Conservation (phyloP, 1,140 invertebrate genomes). For the Neodiprion pinetum region DNA sequence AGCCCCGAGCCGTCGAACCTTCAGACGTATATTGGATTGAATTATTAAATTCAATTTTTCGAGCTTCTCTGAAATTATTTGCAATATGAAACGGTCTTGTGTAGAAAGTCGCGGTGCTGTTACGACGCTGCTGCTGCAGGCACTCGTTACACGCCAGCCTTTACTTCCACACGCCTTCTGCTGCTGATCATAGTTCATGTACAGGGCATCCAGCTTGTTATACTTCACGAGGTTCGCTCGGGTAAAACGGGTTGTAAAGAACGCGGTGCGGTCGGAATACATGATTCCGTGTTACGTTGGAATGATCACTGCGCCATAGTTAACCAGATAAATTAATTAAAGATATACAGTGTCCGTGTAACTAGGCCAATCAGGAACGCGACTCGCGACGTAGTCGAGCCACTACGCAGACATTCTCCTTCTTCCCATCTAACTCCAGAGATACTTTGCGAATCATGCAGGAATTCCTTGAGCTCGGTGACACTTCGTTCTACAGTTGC, state of each 20-base stretch:
- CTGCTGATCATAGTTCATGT: too few species aligned
- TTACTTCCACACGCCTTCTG: neutral
- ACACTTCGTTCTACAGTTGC: too few species aligned
- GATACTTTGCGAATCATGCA: neutral
- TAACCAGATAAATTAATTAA: neutral
- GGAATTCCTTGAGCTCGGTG: neutral
- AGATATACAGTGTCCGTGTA: neutral
- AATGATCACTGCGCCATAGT: neutral
- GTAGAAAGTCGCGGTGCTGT: conserved; percentile 45
- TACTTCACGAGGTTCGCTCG: too few species aligned
- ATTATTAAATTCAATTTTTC: conserved; percentile 66
- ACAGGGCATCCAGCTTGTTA: too few species aligned
- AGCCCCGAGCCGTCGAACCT: conserved; percentile 36
- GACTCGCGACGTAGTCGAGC: neutral
- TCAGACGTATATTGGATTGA: conserved; percentile 54
- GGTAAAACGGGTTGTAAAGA: too few species aligned
- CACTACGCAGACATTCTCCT: too few species aligned
- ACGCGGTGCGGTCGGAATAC: too few species aligned
- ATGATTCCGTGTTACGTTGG: too few species aligned
- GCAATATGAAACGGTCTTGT: conserved; percentile 53
- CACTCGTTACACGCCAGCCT: neutral
- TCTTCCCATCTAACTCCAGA: neutral
- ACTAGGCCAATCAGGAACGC: neutral
- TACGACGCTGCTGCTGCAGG: conserved; percentile 47
- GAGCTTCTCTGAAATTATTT: conserved; percentile 58